These are phyloP conservation scores for Parazoanthus swiftii DNA, from an alignment of 92 coral and sea anemone genomes.

Conservation along the genomic window DNA sequence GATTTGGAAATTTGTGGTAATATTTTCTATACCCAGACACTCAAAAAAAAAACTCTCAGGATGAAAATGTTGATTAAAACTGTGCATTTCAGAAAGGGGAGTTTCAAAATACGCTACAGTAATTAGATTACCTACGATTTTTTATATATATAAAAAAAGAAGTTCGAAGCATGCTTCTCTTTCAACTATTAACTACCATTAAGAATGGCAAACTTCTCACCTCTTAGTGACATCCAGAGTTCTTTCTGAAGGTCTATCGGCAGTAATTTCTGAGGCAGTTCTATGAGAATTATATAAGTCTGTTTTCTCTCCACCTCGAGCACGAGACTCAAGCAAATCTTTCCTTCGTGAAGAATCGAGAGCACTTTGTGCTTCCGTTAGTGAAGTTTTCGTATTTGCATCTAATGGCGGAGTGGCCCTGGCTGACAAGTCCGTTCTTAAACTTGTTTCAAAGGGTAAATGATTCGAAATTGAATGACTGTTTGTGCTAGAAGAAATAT, in stretches of 20 bases:
- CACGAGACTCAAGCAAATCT: slow-evolving; percentile 30
- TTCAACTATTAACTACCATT: slow-evolving; percentile 3
- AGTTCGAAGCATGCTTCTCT: slow-evolving; percentile 3
- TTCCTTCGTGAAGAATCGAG: slow-evolving; percentile 41
- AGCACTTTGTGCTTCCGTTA: slow-evolving; percentile 18
- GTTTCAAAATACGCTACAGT: slow-evolving; percentile 5
- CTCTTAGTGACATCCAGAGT: slow-evolving; percentile 29
- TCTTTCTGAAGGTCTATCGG: slow-evolving; percentile 30
- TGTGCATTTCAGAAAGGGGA: slow-evolving; percentile 7
- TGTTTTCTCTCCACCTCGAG: slow-evolving; percentile 32
- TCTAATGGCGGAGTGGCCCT: slow-evolving; percentile 42
- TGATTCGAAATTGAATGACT: slow-evolving; percentile 35
- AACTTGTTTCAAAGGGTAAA: slow-evolving; percentile 23
- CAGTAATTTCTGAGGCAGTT: slow-evolving; percentile 32
- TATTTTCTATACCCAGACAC: slow-evolving; percentile 7
- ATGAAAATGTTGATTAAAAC: not conserved
- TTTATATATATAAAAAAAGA: not conserved
- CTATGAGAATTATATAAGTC: slow-evolving; percentile 37
- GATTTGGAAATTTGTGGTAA: slow-evolving; percentile 37
- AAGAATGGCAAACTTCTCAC: not conserved
- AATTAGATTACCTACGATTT: slow-evolving; percentile 21
- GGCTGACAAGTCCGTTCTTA: slow-evolving; percentile 20
- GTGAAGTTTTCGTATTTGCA: slow-evolving; percentile 35
- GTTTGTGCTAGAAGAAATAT: slow-evolving; percentile 35
- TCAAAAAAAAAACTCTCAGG: not conserved